Conservation (phyloP, 2,888 invertebrate species). For the Papilio protenor region DNA sequence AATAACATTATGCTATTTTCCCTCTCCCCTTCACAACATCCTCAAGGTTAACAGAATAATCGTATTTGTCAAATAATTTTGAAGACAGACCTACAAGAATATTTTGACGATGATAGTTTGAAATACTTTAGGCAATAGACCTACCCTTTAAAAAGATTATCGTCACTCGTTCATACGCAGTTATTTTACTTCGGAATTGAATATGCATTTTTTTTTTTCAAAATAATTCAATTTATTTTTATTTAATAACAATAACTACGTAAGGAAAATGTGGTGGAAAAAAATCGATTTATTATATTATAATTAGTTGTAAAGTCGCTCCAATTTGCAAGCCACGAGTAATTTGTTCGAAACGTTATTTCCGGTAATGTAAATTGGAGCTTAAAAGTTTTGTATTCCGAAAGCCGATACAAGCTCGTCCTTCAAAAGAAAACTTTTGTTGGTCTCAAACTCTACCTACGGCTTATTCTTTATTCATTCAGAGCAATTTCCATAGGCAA, state of each 20-base stretch:
- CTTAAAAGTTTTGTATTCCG: conserved; percentile 57
- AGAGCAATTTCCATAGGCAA: conserved; percentile 70
- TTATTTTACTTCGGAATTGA: too few species aligned
- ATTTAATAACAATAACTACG: conserved; percentile 3
- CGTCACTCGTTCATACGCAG: too few species aligned
- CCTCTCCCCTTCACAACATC: not conserved
- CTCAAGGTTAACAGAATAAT: not conserved
- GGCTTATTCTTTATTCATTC: conserved; percentile 72
- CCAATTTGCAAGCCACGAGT: conserved; percentile 27
- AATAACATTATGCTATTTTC: conserved; percentile 36
- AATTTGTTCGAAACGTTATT: conserved; percentile 44
- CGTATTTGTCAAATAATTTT: not conserved
- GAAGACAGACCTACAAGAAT: too few species aligned
- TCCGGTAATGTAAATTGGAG: conserved; percentile 60
- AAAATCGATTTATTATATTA: not conserved
- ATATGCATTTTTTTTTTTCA: too few species aligned
- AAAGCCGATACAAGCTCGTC: conserved; percentile 54
- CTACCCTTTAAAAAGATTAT: too few species aligned
- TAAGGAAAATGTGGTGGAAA: not conserved
- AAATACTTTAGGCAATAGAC: too few species aligned
- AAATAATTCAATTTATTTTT: not conserved
- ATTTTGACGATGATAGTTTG: too few species aligned
- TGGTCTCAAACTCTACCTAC: conserved; percentile 53
- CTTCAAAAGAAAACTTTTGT: conserved; percentile 55
- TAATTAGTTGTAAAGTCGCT: conserved; percentile 9